Percentiles rank a stretch among this genome's conserved stretches.
Conservation (phyloP, 1,140 invertebrate genomes). For the Drosophila burlai region DNA sequence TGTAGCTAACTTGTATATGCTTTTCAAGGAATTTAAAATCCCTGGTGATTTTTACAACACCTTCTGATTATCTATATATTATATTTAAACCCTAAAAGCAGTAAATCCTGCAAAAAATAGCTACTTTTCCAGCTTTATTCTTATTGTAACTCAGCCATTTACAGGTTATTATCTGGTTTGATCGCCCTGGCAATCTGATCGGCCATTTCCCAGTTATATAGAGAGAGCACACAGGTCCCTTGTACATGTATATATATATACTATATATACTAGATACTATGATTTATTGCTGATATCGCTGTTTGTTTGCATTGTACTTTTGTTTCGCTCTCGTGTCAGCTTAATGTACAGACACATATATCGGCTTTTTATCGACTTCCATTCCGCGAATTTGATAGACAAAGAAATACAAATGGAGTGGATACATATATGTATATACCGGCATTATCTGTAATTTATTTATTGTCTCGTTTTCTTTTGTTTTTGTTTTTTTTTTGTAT, state of each 20-base stretch:
- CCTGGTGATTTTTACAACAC: background rate
- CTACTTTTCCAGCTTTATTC: background rate
- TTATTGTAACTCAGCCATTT: background rate
- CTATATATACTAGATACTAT: slow-evolving; percentile 27
- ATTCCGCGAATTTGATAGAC: slow-evolving; percentile 47
- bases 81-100: background rate
- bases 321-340: slow-evolving; percentile 36
- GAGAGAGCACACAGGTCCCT: background rate
- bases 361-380: slow-evolving; percentile 47
- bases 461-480: slow-evolving; percentile 1
- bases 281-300: slow-evolving; percentile 53
- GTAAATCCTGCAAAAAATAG: background rate
- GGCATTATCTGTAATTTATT: slow-evolving; percentile 35
- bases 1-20: background rate
- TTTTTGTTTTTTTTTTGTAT: slow-evolving; percentile 4
- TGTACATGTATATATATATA: background rate
- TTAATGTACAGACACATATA: slow-evolving; percentile 21
- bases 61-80: background rate
- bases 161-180: background rate
- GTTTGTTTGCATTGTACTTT: slow-evolving; percentile 55
- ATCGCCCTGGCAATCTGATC: slow-evolving; percentile 25
- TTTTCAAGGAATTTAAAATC: background rate
- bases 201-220: background rate
- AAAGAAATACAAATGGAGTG: slow-evolving; percentile 50
- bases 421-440: slow-evolving; percentile 4